Conservation (phyloP, 2,797 vertebrate genomes). For the Poeciliopsis presidionis region DNA sequence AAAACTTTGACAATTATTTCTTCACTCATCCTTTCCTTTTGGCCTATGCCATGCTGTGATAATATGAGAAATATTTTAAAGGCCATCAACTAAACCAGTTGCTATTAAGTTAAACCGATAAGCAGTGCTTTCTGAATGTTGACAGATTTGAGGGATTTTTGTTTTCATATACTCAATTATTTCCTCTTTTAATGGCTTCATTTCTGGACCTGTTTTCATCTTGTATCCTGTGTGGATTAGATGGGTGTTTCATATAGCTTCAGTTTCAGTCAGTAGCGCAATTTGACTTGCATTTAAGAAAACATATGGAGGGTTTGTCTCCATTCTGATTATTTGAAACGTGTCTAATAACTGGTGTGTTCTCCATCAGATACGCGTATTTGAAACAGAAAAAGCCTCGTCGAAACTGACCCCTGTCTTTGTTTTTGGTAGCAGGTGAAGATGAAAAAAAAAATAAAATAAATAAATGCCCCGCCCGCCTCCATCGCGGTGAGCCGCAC, state of each 20-base stretch:
- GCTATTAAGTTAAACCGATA: background rate
- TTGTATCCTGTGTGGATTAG: background rate
- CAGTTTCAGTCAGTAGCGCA: background rate
- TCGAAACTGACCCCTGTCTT: constrained; percentile 41
- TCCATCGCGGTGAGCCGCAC: constrained; percentile 34
- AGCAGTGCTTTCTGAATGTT: background rate
- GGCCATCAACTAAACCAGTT: background rate
- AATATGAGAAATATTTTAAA: background rate
- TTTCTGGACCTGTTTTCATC: background rate
- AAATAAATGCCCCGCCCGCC: background rate
- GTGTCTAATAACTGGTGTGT: background rate
- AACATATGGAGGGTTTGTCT: background rate
- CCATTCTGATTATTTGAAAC: background rate
- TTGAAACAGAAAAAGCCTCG: constrained; percentile 22
- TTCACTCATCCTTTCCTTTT: background rate
- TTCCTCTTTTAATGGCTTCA: background rate
- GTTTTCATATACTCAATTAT: background rate
- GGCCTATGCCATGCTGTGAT: no score
- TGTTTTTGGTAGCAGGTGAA: background rate
- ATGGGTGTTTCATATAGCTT: background rate
- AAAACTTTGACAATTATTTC: background rate
- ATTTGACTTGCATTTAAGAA: background rate
- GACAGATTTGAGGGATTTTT: background rate
- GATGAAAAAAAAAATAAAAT: background rate
- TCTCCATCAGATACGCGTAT: constrained; percentile 7